A percentile compares a stretch with the other conserved stretches of the same genome.
Evolutionary conservation across 2,797 vertebrate genomes (phyloP).

Genomic region (Periophthalmus magnuspinnatus): DNA sequence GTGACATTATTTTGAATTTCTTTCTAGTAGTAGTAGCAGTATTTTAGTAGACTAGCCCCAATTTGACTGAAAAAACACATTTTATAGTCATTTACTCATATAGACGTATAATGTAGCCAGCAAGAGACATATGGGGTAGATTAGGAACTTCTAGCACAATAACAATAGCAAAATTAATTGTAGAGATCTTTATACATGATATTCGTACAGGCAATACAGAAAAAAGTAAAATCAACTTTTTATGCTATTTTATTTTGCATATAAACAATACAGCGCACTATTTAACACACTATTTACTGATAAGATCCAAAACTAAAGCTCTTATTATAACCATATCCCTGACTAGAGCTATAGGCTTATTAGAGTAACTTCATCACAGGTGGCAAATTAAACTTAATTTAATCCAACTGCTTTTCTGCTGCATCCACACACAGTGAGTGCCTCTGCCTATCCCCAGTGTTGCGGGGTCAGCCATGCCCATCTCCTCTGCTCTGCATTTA

Average conservation of each 20-base stretch:
- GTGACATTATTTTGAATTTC: conserved; percentile 11
- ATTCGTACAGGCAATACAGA: too few species aligned
- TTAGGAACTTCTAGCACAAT: too few species aligned
- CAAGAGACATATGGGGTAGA: too few species aligned
- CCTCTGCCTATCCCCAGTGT: conserved; percentile 56
- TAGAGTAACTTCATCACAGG: conserved; percentile 51
- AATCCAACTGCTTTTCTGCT: conserved; percentile 55
- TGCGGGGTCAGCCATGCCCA: conserved; percentile 72
- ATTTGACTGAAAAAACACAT: neutral
- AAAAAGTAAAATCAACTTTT: too few species aligned
- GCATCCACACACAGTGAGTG: conserved; percentile 26
- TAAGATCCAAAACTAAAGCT: neutral
- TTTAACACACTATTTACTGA: too few species aligned
- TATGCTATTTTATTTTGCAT: too few species aligned
- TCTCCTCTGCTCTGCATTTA: conserved; percentile 76
- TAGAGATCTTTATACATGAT: too few species aligned
- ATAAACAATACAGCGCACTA: too few species aligned
- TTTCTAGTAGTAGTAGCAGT: too few species aligned
- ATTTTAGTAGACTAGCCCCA: neutral
- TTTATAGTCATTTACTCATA: neutral
- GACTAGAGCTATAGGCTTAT: conserved; percentile 24
- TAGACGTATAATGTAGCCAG: neutral
- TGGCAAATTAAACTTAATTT: conserved; percentile 46
- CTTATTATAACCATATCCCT: conserved; percentile 20
- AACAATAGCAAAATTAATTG: too few species aligned